These are phyloP conservation scores for Spialia ferax DNA, from an alignment of 2,888 invertebrate genomes.

Conservation along the genomic window DNA sequence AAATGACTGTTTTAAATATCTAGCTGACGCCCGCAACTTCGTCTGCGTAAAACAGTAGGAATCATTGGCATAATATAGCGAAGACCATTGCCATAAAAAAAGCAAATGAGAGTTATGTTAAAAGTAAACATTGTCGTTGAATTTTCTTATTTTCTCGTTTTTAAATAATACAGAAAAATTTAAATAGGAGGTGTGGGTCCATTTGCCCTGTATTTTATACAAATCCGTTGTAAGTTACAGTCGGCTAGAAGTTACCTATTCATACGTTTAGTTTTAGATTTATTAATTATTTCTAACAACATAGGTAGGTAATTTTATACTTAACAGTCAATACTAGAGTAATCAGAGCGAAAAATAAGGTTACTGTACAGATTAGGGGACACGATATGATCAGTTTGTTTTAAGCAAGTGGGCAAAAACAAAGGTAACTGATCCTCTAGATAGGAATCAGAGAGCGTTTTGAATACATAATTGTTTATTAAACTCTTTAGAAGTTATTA, in stretches of 20 bases:
- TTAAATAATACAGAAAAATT: no score
- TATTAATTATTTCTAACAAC: neutral
- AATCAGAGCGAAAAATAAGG: slow-evolving; percentile 34
- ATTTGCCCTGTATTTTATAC: no score
- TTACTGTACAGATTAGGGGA: slow-evolving; percentile 20
- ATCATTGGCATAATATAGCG: no score
- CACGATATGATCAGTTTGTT: slow-evolving; percentile 9
- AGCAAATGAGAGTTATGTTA: no score
- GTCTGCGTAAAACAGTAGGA: no score
- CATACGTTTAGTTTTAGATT: neutral
- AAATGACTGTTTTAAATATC: no score
- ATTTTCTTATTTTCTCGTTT: no score
- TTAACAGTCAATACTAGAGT: slow-evolving; percentile 14
- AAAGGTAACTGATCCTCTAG: neutral
- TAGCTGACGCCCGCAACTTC: no score
- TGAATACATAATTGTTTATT: neutral
- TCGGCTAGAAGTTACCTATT: neutral
- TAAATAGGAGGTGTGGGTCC: no score
- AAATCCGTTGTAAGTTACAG: neutral
- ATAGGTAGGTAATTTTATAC: slow-evolving; percentile 8
- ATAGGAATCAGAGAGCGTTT: neutral
- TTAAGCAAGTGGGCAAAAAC: neutral
- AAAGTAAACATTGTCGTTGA: no score
- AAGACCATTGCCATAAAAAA: no score
- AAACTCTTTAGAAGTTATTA: neutral